Evolutionary conservation across 2,888 invertebrate species (phyloP).

Genomic region (Embidobia sp.): DNA sequence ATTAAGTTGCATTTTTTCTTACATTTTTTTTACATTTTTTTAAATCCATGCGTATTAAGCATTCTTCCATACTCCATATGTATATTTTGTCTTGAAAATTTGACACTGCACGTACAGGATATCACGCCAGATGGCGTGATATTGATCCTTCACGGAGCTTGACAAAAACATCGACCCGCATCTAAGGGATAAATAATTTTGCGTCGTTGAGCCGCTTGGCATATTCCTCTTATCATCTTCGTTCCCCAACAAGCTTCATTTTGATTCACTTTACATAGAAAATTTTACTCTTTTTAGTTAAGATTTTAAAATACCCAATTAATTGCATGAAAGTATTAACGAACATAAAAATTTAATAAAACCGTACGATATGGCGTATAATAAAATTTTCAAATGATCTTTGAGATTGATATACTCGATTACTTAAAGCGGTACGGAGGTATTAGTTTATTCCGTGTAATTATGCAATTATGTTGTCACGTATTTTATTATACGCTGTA

Average conservation of each 20-base stretch:
- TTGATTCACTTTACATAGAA: background rate
- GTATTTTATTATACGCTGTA: no score
- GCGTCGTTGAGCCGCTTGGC: slow-evolving; percentile 49
- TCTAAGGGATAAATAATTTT: slow-evolving; percentile 69
- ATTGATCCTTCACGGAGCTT: slow-evolving; percentile 61
- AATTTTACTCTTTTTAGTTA: no score
- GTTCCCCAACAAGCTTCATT: slow-evolving; percentile 6
- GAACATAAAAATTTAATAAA: no score
- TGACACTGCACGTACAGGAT: slow-evolving; percentile 35
- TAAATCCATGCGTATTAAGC: slow-evolving; percentile 5
- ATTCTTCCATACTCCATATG: slow-evolving; percentile 15
- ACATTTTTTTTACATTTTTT: slow-evolving; percentile 1
- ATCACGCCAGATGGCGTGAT: slow-evolving; percentile 60
- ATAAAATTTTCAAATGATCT: no score
- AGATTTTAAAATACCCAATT: no score
- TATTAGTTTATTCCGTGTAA: no score
- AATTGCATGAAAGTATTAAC: no score
- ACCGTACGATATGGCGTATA: no score
- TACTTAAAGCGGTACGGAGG: no score
- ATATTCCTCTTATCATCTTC: slow-evolving; percentile 48
- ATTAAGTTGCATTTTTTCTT: no score
- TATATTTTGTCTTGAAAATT: slow-evolving; percentile 40
- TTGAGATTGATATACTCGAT: no score
- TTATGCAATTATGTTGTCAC: no score
- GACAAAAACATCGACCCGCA: slow-evolving; percentile 62